These are phyloP conservation scores for Xenopus borealis DNA, from an alignment of 2,113 vertebrate species.

Conservation along the genomic window DNA sequence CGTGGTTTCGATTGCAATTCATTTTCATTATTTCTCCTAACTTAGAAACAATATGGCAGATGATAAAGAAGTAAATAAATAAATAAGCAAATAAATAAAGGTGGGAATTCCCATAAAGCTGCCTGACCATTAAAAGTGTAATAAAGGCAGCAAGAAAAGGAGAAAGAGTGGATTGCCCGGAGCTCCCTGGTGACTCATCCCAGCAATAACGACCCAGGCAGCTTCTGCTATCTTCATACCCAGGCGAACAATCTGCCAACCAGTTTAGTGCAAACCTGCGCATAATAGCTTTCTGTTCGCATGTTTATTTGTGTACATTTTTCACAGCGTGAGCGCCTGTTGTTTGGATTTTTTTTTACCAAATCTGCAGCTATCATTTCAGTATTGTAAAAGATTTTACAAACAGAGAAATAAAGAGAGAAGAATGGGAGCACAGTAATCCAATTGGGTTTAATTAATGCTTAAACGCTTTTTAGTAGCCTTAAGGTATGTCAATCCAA, in stretches of 20 bases:
- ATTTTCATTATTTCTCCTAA: too few species aligned
- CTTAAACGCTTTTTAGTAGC: too few species aligned
- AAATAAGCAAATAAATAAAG: not conserved
- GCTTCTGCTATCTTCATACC: constrained; percentile 35
- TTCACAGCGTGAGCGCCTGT: constrained; percentile 4
- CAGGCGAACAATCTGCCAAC: not conserved
- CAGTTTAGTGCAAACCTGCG: constrained; percentile 11
- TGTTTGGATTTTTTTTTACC: not conserved
- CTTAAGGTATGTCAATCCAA: too few species aligned
- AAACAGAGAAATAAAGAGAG: too few species aligned
- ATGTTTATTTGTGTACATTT: not conserved
- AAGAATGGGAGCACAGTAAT: too few species aligned
- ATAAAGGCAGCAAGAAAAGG: constrained; percentile 26
- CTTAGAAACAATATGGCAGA: not conserved
- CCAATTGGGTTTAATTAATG: too few species aligned
- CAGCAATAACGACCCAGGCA: constrained; percentile 19
- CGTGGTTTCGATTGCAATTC: too few species aligned
- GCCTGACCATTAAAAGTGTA: constrained; percentile 48
- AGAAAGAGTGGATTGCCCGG: constrained; percentile 43
- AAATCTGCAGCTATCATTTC: not conserved
- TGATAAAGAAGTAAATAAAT: not conserved
- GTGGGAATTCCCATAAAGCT: constrained; percentile 52
- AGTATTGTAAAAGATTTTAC: not conserved
- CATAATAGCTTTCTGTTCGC: constrained; percentile 11
- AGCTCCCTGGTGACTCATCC: constrained; percentile 48